Base-by-base conservation (phyloP, 1,140 invertebrate genomes). In the Colletes gigas region DNA sequence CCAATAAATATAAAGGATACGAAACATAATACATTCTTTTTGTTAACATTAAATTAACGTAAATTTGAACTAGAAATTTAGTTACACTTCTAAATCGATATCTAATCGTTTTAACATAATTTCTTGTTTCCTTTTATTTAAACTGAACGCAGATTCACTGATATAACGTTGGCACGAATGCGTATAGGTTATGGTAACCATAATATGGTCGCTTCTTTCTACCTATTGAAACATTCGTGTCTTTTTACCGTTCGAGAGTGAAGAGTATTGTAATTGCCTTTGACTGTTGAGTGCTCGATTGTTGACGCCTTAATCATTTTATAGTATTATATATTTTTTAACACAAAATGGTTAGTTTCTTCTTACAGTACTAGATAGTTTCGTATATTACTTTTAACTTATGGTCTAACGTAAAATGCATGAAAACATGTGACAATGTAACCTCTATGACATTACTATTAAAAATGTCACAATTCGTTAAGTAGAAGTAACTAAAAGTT, bases 341-440 rank as follows among this genome's bases (percentile, higher is more conserved):
- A 75, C 39, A 68, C 3, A 55, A 39, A 47, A 85, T 85, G 83
- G 83, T 84, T 60, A 81, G 78, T 85, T 62, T 14, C 19, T 65
- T 17, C 44, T n/a, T n/a, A 21, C 0, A 30, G 30, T 10, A 65
- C 47, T 21, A 0, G 54, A 21, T 52, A 0, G 41, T 55, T 55
- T 44, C 21, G 55, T 12, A 14, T 76, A 5, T 39, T 8, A 6
- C 7, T n/a, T 41, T 0, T 39, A 19, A n/a, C 39, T n/a, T 21
- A 3, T 15, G 3, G 0, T 54, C 12, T 7, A 7, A 55, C 5
- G 9, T 66, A 44, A 21, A 8, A 2, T 63, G 21, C 21, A 17
- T 57, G 47, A 44, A 41, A 80, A 83, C 83, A 81, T 82, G 93
- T 94, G 59, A 94, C 95, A 77, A 44, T 59, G 47, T 89, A 89